phyloP scores from a whole-genome alignment of 2,113 vertebrate species.

The Oxygymnocypris stewartii region DNA sequence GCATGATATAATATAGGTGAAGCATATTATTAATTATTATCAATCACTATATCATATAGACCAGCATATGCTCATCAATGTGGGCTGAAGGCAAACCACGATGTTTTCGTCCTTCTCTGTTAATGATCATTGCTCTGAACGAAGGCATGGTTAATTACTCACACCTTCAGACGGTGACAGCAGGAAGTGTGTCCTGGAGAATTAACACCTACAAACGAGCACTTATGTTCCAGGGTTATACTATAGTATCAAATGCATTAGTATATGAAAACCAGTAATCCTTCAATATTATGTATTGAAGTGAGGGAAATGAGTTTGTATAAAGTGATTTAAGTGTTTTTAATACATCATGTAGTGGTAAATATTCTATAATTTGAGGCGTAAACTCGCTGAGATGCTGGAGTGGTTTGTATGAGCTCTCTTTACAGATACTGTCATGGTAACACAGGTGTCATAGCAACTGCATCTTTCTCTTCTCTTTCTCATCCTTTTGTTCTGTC shows the following conservation, averaged over 20 bases:
- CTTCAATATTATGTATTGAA: neutral
- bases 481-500: slow-evolving; percentile 4
- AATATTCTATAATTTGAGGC: neutral
- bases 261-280: neutral
- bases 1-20: neutral
- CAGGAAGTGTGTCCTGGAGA: neutral
- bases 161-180: neutral
- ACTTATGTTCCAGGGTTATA: neutral
- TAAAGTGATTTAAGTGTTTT: neutral
- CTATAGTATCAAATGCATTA: neutral
- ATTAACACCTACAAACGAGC: neutral
- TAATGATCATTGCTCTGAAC: neutral
- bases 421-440: slow-evolving; percentile 9
- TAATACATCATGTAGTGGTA: neutral
- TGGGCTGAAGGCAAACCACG: neutral
- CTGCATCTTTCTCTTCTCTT: slow-evolving; percentile 6
- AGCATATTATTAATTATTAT: neutral
- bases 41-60: neutral
- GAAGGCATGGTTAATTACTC: neutral
- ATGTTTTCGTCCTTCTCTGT: too few relatives aligned
- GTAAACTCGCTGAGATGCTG: neutral
- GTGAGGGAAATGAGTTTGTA: neutral
- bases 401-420: neutral
- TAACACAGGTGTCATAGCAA: slow-evolving; percentile 42
- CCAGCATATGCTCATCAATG: neutral